These are phyloP conservation scores for Ganaspis sp. DNA, from an alignment of 1,140 invertebrate species.

Conservation along the genomic window DNA sequence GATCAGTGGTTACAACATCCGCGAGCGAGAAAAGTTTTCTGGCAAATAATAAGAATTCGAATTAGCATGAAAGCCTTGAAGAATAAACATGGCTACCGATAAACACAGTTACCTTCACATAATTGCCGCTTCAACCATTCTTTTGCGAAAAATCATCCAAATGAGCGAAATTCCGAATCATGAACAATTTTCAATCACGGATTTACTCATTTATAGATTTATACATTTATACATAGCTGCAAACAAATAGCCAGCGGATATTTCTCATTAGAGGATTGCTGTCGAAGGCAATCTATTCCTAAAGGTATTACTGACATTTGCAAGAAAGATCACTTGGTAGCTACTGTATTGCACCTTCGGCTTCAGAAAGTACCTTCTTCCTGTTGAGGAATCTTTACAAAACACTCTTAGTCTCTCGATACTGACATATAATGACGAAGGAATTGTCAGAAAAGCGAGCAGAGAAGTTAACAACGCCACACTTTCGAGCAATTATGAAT, in stretches of 20 bases:
- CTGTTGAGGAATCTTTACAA: neutral
- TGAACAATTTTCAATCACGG: neutral
- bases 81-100: no score
- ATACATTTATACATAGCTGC: no score
- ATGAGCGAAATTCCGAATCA: neutral
- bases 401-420: neutral
- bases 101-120: conserved; percentile 7
- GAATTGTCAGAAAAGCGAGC: neutral
- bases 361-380: neutral
- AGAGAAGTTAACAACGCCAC: neutral
- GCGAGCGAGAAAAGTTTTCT: neutral
- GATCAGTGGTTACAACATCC: neutral
- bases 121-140: neutral
- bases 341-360: neutral
- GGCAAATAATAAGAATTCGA: conserved; percentile 1
- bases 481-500: conserved; percentile 17
- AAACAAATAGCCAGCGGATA: neutral
- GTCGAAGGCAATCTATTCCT: neutral
- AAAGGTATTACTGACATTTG: conserved; percentile 1
- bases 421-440: neutral
- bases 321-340: neutral
- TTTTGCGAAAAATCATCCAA: neutral
- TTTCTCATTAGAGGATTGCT: neutral
- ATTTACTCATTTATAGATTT: neutral
- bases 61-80: neutral